Conservation (phyloP, 2,888 invertebrate genomes). For the Oscheius onirici region DNA sequence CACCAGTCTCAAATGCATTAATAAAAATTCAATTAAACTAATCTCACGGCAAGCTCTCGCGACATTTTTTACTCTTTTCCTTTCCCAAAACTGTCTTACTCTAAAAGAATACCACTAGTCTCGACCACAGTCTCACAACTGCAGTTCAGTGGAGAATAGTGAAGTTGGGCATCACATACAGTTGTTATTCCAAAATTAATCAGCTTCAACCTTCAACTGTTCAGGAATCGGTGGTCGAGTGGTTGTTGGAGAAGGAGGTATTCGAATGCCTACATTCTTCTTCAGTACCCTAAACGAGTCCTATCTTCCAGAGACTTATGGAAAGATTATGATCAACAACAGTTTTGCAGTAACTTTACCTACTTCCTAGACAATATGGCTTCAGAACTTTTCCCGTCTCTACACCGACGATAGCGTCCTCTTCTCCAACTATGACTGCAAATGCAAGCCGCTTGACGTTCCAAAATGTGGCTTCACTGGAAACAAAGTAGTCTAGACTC, state of each 20-base stretch:
- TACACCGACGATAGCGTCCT: slow-evolving; percentile 34
- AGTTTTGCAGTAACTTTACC: slow-evolving; percentile 3
- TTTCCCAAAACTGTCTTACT: too few species aligned
- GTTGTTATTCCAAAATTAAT: too few species aligned
- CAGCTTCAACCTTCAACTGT: too few species aligned
- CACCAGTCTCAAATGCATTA: too few species aligned
- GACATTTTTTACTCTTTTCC: too few species aligned
- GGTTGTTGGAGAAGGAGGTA: slow-evolving; percentile 36
- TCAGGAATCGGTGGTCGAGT: slow-evolving; percentile 42
- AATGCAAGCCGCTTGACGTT: slow-evolving; percentile 32
- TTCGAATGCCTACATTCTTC: slow-evolving; percentile 39
- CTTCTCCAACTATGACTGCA: slow-evolving; percentile 38
- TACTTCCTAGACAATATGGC: background rate
- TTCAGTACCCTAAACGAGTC: slow-evolving; percentile 31
- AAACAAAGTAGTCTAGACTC: slow-evolving; percentile 1
- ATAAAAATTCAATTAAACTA: too few species aligned
- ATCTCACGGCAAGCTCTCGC: too few species aligned
- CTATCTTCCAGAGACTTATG: background rate
- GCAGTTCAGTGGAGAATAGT: too few species aligned
- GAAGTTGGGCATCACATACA: too few species aligned
- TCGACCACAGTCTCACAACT: too few species aligned
- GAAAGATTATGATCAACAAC: slow-evolving; percentile 17
- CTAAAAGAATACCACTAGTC: too few species aligned
- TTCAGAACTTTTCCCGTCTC: slow-evolving; percentile 43
- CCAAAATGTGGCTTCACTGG: slow-evolving; percentile 50